Base-by-base conservation (phyloP, 2,888 invertebrate genomes). In the Syritta pipiens region DNA sequence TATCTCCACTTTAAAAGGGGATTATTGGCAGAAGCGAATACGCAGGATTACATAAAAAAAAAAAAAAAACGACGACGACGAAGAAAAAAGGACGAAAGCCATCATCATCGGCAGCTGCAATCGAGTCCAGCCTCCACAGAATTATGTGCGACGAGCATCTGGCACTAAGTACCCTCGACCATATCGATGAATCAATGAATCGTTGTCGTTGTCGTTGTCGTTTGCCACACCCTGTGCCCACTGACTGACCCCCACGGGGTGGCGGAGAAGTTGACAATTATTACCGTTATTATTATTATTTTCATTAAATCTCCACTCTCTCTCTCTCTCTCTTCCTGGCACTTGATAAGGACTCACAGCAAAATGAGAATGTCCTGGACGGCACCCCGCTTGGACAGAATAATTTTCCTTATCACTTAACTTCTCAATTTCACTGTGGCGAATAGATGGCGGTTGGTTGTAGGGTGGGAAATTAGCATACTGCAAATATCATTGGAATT, bases 401-500 rank as follows among this genome's bases (percentile, higher is more conserved):
- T 62, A 67, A 67, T 79, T 68, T 74, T 62, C 77, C 79, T 79
- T 79, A 79, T 79, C 79, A 79, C 62, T 67, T 74, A 62, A 62
- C 74, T 79, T 74, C 79, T 74, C 74, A 68, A 57, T 67, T 67
- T 74, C 30, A 17, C 26, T 60, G 67, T 10, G 17, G 55, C 53
- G 53, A 57, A 26, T 1, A 6, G 10, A 0, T 0, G 12, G 26
- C 1, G 30, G 19, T 28, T 12, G 22, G 26, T 59, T n/a, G 17
- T 35, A 22, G 44, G 55, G 17, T 30, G 42, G 48, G 19, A 74
- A 74, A 79, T 79, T 79, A 79, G 67, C 79, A 79, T 74, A 79
- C 67, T 79, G 79, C 68, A 79, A 79, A 79, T 74, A 79, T 62
- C 79, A 74, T 79, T 79, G 67, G 68, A 74, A 74, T 74, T 67